phyloP scores from a whole-genome alignment of 92 coral and sea anemone species.

The Porites lobata region DNA sequence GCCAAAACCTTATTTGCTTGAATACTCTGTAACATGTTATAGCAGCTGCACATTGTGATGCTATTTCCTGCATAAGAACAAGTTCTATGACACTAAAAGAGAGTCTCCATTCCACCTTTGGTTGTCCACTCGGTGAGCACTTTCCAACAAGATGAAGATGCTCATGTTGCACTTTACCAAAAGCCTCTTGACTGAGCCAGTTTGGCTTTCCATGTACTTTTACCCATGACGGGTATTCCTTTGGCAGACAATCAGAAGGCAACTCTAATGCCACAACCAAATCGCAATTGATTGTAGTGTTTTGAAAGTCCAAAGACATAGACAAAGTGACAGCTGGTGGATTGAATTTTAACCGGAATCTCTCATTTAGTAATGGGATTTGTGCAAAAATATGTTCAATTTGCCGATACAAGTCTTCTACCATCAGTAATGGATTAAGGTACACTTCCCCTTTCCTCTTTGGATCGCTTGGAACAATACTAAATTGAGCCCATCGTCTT shows the following conservation, averaged over 20 bases:
- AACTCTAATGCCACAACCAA: constrained; percentile 50
- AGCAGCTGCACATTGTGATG: constrained; percentile 12
- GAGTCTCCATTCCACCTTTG: constrained; percentile 67
- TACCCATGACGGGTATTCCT: constrained; percentile 27
- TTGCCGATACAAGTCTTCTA: constrained; percentile 51
- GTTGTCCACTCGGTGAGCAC: constrained; percentile 35
- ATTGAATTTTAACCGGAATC: constrained; percentile 46
- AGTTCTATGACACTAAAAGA: constrained; percentile 67
- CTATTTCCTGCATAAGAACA: constrained; percentile 22
- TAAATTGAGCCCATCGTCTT: constrained; percentile 33
- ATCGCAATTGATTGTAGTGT: constrained; percentile 41
- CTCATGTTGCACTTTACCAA: constrained; percentile 10
- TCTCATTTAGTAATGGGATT: constrained; percentile 42
- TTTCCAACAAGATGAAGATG: constrained; percentile 63
- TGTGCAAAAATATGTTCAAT: constrained; percentile 61
- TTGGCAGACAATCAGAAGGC: constrained; percentile 7
- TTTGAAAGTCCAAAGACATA: constrained; percentile 27
- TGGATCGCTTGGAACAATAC: constrained; percentile 44
- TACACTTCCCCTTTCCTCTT: constrained; percentile 56
- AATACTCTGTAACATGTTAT: constrained; percentile 48
- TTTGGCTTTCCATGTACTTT: constrained; percentile 28
- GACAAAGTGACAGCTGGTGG: constrained; percentile 42
- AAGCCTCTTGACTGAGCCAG: constrained; percentile 41
- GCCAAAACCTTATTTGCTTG: constrained; percentile 17
- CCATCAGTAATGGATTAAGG: constrained; percentile 49